Conservation (phyloP, 2,797 vertebrate genomes). For the Gila robusta region DNA sequence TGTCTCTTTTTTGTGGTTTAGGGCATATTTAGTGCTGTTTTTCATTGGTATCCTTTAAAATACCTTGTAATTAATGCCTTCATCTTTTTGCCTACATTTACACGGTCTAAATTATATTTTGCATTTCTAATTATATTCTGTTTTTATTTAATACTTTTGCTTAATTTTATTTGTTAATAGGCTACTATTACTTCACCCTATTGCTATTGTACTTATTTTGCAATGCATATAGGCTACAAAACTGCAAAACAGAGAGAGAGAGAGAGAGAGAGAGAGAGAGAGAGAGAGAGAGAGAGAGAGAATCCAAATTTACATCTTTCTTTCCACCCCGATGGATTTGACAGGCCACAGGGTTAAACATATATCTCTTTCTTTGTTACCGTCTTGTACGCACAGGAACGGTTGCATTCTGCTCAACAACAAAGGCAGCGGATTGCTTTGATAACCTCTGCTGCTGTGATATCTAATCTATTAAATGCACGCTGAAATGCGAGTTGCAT, state of each 20-base stretch:
- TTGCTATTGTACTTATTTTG: slow-evolving; percentile 30
- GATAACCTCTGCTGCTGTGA: slow-evolving; percentile 63
- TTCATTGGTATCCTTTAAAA: background rate
- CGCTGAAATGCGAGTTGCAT: slow-evolving; percentile 57
- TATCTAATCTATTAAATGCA: slow-evolving; percentile 65
- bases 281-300: slow-evolving; percentile 35
- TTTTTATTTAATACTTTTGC: background rate
- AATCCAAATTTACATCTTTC: slow-evolving; percentile 46
- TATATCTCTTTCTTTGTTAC: slow-evolving; percentile 59
- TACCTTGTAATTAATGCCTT: background rate
- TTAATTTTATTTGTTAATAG: background rate
- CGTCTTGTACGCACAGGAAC: slow-evolving; percentile 46
- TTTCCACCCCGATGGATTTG: slow-evolving; percentile 46
- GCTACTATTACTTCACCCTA: background rate
- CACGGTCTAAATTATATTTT: background rate
- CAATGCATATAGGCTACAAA: background rate
- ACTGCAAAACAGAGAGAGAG: background rate
- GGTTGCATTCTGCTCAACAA: slow-evolving; percentile 59
- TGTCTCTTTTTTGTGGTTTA: slow-evolving; percentile 36
- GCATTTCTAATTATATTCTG: background rate
- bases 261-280: slow-evolving; percentile 22
- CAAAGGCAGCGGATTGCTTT: slow-evolving; percentile 59
- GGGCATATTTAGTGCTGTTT: background rate
- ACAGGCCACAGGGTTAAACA: slow-evolving; percentile 46
- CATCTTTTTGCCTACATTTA: background rate